Base-by-base conservation (phyloP, 2,113 vertebrate genomes). In the Melanerpes formicivorus region DNA sequence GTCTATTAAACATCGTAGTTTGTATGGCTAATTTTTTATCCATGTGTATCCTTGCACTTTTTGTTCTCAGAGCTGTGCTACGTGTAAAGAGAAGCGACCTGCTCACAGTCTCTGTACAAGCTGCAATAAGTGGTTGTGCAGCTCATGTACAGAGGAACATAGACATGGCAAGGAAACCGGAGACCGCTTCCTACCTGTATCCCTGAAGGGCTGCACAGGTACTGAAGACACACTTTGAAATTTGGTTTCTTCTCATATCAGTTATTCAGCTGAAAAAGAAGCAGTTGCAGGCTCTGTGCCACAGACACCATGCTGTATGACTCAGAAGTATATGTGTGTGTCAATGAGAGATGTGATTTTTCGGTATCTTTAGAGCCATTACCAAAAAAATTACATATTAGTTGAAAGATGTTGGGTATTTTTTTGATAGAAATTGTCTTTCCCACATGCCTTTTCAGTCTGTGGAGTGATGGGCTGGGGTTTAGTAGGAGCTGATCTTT, bases 91-190 rank as follows among this genome's bases (percentile, higher is more conserved):
- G 96, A 98, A 97, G 96, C 98, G 93, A 58, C 96, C 97, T 5
- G 98, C 98, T 16, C 97, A 98, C 93, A 98, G 97, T 34, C 97
- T 98, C 54, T 98, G 98, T 18, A 98, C 98, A 2, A 96, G 95
- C 50, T 98, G 98, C 96, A 98, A 98, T 70, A 98, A 96, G 48
- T 98, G 98, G 98, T 32, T 98, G 69, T 98, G 98, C 90, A 98
- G 98, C 88, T 96, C 97, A 0, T 98, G 98, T 55, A 98, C 98
- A 1, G 98, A 98, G 84, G 97, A 98, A 2, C 98, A 98, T 80
- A 90, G 87, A 4, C 98, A 98, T 1, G 69, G 76, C 71, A 96
- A 94, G 25, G 94, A 87, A 7, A 73, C 86, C 5, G 97, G 95
- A 32, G 97, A 97, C 7, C 25, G 5, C 2, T 97, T 97, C 79